Evolutionary conservation across 2,113 vertebrate species (phyloP), one percentile per base, ranked within the genome.

Genomic region (Hippoglossus stenolepis): DNA sequence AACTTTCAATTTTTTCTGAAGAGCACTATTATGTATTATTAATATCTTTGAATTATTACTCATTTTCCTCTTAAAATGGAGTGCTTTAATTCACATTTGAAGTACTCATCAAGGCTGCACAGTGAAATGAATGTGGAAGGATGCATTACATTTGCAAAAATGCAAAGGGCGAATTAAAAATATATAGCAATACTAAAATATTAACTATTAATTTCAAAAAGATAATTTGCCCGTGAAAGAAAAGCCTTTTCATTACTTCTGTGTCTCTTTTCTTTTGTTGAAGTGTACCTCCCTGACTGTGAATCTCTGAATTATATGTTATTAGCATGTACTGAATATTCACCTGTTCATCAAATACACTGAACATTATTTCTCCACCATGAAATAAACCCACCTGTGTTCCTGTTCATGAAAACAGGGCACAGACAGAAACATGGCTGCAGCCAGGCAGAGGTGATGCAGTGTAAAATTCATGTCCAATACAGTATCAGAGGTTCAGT

Each of bases 41-140:
- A 90, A 95, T 95, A 93, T 92, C 81, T 92, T 86, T 95, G 92
- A 95, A 95, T 95, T 94, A 95, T 95, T 95, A 95, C 93, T 94
- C 92, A 90, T 94, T 95, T 94, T 86, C 90, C 91, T 91, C 88
- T 93, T 92, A 93, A 94, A 94, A 95, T 94, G 79, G 88, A 94
- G 93, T 93, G 92, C 91, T 92, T 95, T 94, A 95, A 94, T 95
- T 95, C 94, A 93, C 93, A 94, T 94, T 89, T 93, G 87, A 95
- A 93, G 94, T 92, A 91, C 92, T 94, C 93, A 94, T 95, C 94
- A 95, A 93, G 94, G 89, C 92, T 75, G 83, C 35, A 78, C 75
- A 80, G 89, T 65, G 74, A 86, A 92, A 94, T 91, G 83, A 94
- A 92, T 93, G 92, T 93, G 86, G 91, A 94, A 92, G 90, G 93